A percentile compares a stretch with the other conserved stretches of the same genome.
phyloP scores from a whole-genome alignment of 2,888 invertebrate species.

The Agrochola lychnidis region DNA sequence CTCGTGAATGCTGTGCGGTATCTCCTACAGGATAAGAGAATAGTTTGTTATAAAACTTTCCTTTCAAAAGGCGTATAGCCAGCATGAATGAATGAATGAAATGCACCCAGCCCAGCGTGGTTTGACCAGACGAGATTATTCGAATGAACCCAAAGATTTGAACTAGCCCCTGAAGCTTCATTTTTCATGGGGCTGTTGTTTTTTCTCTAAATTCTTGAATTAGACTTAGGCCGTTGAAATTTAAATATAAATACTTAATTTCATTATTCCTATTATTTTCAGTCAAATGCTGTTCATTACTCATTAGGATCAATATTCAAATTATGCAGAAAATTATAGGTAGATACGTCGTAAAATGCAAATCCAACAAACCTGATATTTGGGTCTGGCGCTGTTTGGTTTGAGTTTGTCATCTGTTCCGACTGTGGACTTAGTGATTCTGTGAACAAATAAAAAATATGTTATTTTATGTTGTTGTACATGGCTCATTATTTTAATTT shows the following conservation, averaged over 20 bases:
- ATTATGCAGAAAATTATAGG: not conserved
- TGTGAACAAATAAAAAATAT: conserved; percentile 78
- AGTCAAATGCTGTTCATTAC: not conserved
- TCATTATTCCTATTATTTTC: not conserved
- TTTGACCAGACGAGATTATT: no score
- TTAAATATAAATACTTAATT: no score
- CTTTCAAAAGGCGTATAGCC: not conserved
- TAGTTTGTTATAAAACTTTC: not conserved
- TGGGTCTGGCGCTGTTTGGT: conserved; percentile 83
- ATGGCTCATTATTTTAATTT: not conserved
- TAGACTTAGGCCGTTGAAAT: not conserved
- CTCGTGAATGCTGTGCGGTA: conserved; percentile 99
- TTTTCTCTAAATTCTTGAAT: not conserved
- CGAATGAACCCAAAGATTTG: no score
- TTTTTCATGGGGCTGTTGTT: no score
- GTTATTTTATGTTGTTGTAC: no score
- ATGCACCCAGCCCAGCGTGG: no score
- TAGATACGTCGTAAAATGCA: not conserved
- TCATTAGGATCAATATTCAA: not conserved
- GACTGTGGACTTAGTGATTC: conserved; percentile 88
- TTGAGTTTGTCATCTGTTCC: conserved; percentile 85
- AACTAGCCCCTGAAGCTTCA: no score
- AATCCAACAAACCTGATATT: conserved; percentile 81
- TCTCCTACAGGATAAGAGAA: conserved; percentile 88
- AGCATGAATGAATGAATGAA: not conserved